Base-by-base conservation (phyloP, 2,888 invertebrate genomes). In the Odiellus spinosus region DNA sequence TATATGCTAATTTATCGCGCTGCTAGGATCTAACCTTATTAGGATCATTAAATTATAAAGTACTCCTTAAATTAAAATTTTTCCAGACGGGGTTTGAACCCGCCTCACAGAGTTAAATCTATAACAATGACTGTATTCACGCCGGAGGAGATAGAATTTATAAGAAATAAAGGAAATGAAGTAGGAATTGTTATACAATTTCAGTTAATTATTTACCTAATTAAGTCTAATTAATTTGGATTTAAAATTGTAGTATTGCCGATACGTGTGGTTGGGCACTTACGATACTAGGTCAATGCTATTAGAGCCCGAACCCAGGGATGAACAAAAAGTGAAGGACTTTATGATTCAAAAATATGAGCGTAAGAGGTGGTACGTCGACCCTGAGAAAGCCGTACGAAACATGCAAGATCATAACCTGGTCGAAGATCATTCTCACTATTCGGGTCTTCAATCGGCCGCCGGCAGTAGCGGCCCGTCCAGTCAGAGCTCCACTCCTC, bases 91-190 rank as follows among this genome's bases (percentile, higher is more conserved):
- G 96, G 96, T 45, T 72, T 96, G 55, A 95, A 93, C 61, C 95
- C 96, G 52, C 96, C 96, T 56, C 95, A 96, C 69, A 78, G 96
- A 56, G 91, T 96, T 53, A 96, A 96, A 70, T 95, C 95, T 46
- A 95, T 96, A 62, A 93, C 95, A 33, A 95, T 96, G 95, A 88
- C 95, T 53, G 88, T 87, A 59, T 96, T 96, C 68, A 86, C 85
- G 51, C 77, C 80, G 58, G 95, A 95, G 60, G 96, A 96, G 71
- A 80, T 96, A 62, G 88, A 91, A 63, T 80, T 84, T 63, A 74
- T 96, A 57, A 82, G 80, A 70, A 72, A 76, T 55, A 79, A 82
- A 66, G 96, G 96, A 58, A 96, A 96, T 69, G 90, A 91, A 61
- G 74, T 74, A 62, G 59, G 1, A 41, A 42, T n/a, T n/a, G 19